phyloP scores from a whole-genome alignment of 2,113 vertebrate species.

The Leptocoma aspasia region DNA sequence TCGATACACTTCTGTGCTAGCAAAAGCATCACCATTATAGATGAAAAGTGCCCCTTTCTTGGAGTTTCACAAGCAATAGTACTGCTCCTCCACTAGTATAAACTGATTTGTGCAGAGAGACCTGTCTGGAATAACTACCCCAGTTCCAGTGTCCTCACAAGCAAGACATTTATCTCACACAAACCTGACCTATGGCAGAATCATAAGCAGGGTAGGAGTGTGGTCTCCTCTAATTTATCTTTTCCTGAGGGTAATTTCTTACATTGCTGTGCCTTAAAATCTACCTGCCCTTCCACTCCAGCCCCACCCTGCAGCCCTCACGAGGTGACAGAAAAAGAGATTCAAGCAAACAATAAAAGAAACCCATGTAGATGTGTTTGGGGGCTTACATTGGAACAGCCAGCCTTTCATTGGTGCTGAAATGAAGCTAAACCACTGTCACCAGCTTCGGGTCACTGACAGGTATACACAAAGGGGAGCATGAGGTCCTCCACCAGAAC shows the following conservation, averaged over 20 bases:
- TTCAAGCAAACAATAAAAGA: neutral
- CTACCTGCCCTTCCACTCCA: neutral
- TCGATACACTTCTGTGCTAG: neutral
- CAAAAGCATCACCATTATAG: neutral
- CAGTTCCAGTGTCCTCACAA: neutral
- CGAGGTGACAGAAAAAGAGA: fast-evolving
- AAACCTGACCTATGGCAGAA: neutral
- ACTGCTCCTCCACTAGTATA: neutral
- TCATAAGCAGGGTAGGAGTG: neutral
- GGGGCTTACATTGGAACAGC: neutral
- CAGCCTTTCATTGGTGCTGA: neutral
- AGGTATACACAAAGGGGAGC: neutral
- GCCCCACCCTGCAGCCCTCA: fast-evolving
- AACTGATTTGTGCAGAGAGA: neutral
- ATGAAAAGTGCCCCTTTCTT: neutral
- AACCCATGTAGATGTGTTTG: neutral
- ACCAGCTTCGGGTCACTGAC: neutral
- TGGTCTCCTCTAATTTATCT: neutral
- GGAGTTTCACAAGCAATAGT: neutral
- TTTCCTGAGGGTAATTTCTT: neutral
- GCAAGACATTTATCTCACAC: neutral
- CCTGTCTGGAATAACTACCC: neutral
- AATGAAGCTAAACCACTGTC: neutral
- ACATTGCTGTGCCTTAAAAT: neutral
- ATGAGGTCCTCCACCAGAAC: neutral